Conservation (phyloP, 2,797 vertebrate species). For the Mormyrops attenuatus region DNA sequence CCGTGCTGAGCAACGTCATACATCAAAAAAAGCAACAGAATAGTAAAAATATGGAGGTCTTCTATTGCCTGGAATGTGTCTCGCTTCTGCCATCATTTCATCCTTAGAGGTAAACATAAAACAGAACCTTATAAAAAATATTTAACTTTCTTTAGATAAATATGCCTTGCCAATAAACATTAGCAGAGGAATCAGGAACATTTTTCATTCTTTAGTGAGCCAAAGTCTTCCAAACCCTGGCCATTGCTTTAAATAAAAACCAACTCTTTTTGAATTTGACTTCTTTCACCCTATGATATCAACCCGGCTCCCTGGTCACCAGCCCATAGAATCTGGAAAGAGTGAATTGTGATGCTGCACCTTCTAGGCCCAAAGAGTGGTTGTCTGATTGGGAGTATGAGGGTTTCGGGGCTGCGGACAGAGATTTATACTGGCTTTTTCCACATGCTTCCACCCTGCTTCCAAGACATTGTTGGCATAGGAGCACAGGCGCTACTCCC, state of each 20-base stretch:
- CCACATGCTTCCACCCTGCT: neutral
- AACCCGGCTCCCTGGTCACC: neutral
- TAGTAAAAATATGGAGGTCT: neutral
- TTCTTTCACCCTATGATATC: neutral
- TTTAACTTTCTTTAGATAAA: neutral
- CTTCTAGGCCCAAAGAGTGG: neutral
- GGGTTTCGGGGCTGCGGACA: neutral
- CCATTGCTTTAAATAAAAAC: constrained; percentile 6
- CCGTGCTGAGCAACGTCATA: neutral
- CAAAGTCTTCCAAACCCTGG: neutral
- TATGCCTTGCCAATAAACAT: neutral
- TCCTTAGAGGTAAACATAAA: neutral
- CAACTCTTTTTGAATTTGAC: neutral
- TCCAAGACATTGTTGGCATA: neutral
- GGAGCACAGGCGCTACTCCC: neutral
- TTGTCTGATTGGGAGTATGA: neutral
- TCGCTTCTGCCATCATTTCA: neutral
- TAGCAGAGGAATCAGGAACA: neutral
- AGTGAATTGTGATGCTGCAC: neutral
- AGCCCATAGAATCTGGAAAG: neutral
- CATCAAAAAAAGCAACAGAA: neutral
- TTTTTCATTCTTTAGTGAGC: neutral
- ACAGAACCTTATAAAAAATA: neutral
- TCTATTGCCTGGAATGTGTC: neutral
- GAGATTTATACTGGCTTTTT: neutral